Base-by-base conservation (phyloP, 2,797 vertebrate genomes). In the Calcarius lapponicus region DNA sequence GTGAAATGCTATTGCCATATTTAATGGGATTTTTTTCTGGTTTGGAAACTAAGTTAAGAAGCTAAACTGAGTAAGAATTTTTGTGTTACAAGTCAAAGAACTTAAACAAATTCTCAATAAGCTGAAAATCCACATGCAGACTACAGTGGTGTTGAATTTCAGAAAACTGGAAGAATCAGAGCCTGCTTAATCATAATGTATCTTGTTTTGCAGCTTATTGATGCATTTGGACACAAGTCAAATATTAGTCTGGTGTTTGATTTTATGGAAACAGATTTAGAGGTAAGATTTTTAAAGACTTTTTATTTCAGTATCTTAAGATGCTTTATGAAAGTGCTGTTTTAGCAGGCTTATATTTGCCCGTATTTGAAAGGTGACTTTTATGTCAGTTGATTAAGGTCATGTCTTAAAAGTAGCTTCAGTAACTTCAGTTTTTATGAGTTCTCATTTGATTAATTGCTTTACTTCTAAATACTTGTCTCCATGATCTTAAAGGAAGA, bases 221-320 rank as follows among this genome's bases (percentile, higher is more conserved):
- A 99, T 98, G 99, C 99, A 15, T 99, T 99, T 96, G 99, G 99
- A 93, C 99, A 99, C 97, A 99, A 99, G 98, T 99, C 99, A 24
- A 99, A 99, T 96, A 99, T 99, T 97, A 99, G 99, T 81, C 97
- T 99, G 80, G 99, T 99, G 87, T 99, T 99, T 98, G 99, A 99
- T 95, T 99, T 98, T 96, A 99, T 99, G 99, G 99, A 99, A 98
- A 99, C 99, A 2, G 99, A 99, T 96, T 97, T 99, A 71, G 99
- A 99, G 99, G 99, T 99, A 97, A 98, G 97, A 32, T 28, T 47
- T 47, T 66, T 40, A 2, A 13, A 45, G 7, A 29, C 6, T 47
- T 50, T 65, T 51, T 17, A 48, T 81, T 80, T 85, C 10, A 9
- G 3, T 66, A 24, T 85, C 29, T 80, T 84, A 32, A 74, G 26